A percentile compares a stretch with the other conserved stretches of the same genome.
These are phyloP conservation scores for Plotosus lineatus DNA, from an alignment of 2,113 vertebrate species.

Conservation along the genomic window DNA sequence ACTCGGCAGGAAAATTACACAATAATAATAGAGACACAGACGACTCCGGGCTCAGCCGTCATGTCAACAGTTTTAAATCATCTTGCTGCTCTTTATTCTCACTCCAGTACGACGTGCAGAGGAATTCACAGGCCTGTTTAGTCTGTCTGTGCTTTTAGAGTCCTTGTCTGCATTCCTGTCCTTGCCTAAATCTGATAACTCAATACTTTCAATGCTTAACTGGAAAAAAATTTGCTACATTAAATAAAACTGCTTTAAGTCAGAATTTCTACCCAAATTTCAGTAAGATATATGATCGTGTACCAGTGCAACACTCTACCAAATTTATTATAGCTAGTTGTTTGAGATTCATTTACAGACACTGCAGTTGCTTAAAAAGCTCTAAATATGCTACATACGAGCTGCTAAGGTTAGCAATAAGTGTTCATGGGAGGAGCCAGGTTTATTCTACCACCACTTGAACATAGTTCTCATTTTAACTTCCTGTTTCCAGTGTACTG, in stretches of 20 bases:
- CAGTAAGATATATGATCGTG: background rate
- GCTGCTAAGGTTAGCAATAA: background rate
- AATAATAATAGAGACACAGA: background rate
- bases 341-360: background rate
- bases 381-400: background rate
- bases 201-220: background rate
- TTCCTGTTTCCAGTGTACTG: background rate
- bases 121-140: background rate
- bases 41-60: background rate
- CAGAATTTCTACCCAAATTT: background rate
- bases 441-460: background rate
- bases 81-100: background rate
- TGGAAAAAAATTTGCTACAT: background rate
- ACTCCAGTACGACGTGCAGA: background rate
- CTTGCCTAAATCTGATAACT: background rate
- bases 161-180: background rate
- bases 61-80: conserved; percentile 13
- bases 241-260: background rate
- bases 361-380: background rate
- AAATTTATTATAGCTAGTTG: background rate
- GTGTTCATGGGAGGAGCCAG: no score
- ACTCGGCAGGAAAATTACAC: conserved; percentile 1
- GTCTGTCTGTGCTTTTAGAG: background rate
- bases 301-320: background rate
- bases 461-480: background rate